phyloP scores from a whole-genome alignment of 1,140 invertebrate genomes.

The Probaryconus sp. region DNA sequence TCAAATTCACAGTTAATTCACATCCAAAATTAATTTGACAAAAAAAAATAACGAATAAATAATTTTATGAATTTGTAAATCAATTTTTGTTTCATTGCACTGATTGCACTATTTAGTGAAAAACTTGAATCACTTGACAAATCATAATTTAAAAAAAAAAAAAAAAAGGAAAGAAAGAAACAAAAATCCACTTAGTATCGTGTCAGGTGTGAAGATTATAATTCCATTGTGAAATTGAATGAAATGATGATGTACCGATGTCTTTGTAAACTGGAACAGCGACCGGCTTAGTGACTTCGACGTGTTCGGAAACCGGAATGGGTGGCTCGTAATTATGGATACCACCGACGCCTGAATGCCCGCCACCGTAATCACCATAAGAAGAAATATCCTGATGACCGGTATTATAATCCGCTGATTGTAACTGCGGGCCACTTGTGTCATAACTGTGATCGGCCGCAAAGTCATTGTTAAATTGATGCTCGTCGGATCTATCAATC shows the following conservation, averaged over 20 bases:
- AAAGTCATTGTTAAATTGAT: constrained; percentile 44
- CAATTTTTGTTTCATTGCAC: too few species aligned
- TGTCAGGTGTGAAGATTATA: too few species aligned
- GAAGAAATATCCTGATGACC: constrained; percentile 62
- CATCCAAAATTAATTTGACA: too few species aligned
- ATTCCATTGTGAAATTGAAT: too few species aligned
- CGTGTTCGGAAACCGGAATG: constrained; percentile 82
- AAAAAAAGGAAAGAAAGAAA: too few species aligned
- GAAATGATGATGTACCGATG: constrained; percentile 77
- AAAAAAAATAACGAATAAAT: too few species aligned
- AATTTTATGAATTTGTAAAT: too few species aligned
- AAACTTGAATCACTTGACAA: too few species aligned
- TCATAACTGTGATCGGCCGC: constrained; percentile 54
- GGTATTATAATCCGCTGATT: constrained; percentile 44
- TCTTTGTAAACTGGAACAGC: constrained; percentile 85
- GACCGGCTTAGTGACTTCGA: constrained; percentile 85
- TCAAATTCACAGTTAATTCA: too few species aligned
- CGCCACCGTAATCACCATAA: constrained; percentile 56
- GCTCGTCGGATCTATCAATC: constrained; percentile 70
- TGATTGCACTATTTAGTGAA: too few species aligned
- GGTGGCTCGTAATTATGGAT: constrained; percentile 75
- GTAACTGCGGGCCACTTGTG: constrained; percentile 25
- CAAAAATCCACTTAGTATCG: too few species aligned
- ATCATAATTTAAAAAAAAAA: too few species aligned
- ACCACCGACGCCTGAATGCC: constrained; percentile 36